Base-by-base conservation (phyloP, 2,888 invertebrate genomes). In the Galerucella nymphaeae region DNA sequence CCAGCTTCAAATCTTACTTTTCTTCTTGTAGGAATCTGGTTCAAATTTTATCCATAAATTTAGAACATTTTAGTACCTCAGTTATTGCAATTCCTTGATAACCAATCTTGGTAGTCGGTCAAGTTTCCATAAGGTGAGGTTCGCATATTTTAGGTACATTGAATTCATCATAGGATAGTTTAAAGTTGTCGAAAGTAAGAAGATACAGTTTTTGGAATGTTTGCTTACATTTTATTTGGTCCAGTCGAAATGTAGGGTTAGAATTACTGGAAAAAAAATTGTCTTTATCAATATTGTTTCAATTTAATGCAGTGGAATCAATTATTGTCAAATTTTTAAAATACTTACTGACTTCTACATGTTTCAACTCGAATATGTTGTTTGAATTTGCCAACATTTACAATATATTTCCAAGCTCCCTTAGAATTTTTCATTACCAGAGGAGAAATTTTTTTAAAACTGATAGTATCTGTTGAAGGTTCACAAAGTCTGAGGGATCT, bases 351-450 rank as follows among this genome's bases (percentile, higher is more conserved):
- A 13, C 3, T 45, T 11, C 4, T 14, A 14, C 45, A 45, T 13
- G 4, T 45, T 13, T 45, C 45, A 45, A 45, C 14, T 45, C 14
- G 13, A 2, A 45, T 45, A 11, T 2, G 3, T 61, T 61, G 61
- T 9, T 61, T 38, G 14, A 61, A 61, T 38, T 61, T 16, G 4
- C 10, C 61, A 13, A 61, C 30, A 38, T 61, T 61, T 2, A 61
- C 38, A 42, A 61, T 38, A 42, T 38, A 61, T 41, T 38, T 61
- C 61, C 61, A 61, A 9, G 38, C 41, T 38, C 38, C 61, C 13
- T 61, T 13, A 1, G 13, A 0, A 61, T 61, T 61, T 38, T 30
- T 30, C 61, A 61, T 61, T 9, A 38, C 61, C 3, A 45, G 4
- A 45, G 45, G 45, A 45, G 13, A 13, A 45, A 2, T 13, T 5